These are phyloP conservation scores for Lamellibrachia columna DNA, from an alignment of 2,888 invertebrate genomes.

Conservation along the genomic window DNA sequence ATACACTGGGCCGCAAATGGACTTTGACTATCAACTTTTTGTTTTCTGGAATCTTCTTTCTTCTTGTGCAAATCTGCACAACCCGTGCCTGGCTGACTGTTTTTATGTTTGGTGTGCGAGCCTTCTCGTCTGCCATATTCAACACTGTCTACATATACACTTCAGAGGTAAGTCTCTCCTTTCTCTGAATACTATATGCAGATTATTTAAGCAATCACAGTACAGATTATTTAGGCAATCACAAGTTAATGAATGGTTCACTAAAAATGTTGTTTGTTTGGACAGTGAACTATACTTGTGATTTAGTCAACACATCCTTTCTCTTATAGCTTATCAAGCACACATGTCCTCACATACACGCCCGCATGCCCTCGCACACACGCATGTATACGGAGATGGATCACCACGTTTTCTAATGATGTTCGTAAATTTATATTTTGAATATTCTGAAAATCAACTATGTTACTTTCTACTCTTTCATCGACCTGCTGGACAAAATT, in stretches of 20 bases:
- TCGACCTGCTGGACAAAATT: too few species aligned
- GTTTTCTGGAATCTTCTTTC: constrained; percentile 40
- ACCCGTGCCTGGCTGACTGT: constrained; percentile 55
- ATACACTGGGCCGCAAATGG: constrained; percentile 54
- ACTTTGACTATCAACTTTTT: constrained; percentile 40
- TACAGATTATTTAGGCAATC: not conserved
- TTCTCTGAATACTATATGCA: not conserved
- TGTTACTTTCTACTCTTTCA: too few species aligned
- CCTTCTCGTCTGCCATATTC: constrained; percentile 59
- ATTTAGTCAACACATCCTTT: not conserved
- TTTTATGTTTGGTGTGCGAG: constrained; percentile 58
- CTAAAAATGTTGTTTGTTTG: not conserved
- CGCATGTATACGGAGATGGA: not conserved
- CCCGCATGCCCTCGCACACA: constrained; percentile 17
- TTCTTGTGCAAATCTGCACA: constrained; percentile 42
- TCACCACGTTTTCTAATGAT: too few species aligned
- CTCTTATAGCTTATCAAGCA: not conserved
- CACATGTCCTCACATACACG: not conserved
- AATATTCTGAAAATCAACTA: too few species aligned
- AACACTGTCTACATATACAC: constrained; percentile 64
- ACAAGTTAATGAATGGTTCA: not conserved
- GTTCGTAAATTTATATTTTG: too few species aligned
- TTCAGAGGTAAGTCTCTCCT: constrained; percentile 54
- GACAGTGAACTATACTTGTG: not conserved
- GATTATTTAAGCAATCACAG: not conserved